Evolutionary conservation across 2,113 vertebrate species (phyloP), one percentile per base, ranked within the genome.

Genomic region (Hymenochirus boettgeri): DNA sequence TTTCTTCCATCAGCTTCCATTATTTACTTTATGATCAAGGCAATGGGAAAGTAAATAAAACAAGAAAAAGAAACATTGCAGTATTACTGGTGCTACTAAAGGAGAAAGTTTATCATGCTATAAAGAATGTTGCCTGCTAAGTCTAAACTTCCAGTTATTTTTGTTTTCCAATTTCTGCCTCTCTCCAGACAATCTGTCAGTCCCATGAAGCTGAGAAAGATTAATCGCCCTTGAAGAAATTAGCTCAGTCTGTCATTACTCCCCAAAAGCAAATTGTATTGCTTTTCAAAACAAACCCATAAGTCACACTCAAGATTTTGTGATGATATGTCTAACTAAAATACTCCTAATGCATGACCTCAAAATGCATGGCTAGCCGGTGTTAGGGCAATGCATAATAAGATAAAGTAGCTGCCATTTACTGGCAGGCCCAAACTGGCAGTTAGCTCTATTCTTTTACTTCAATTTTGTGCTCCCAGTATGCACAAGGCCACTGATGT

Each of bases 281-380:
- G 61, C 51, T 70, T 67, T 71, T 74, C 51, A 55, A 56, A 59
- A 73, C 29, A 17, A 35, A n/a, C 19, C 42, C 61, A 71, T 75
- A 71, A 77, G 71, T 79, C 69, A 80, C 71, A 79, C 69, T 77
- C 77, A 73, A 47, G 52, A 76, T 76, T 74, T 65, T 56, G 54
- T 65, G 62, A 62, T 72, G 70, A 27, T 62, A 58, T 37, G 25
- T 64, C 71, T 69, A 74, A 60, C 57, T 73, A 76, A 75, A 73
- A 70, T 47, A 70, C 71, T 58, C 45, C 69, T 70, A 55, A 25
- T 19, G 66, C 61, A 51, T 72, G 70, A 71, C 55, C 62, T 73
- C 37, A 47, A 12, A 51, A 27, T 70, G 55, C 54, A 70, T 51
- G 59, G 15, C 45, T 53, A 8, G 7, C 26, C 45, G 18, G 35